These are phyloP conservation scores for Poeciliopsis turrubarensis DNA, from an alignment of 2,113 vertebrate genomes.

Conservation along the genomic window DNA sequence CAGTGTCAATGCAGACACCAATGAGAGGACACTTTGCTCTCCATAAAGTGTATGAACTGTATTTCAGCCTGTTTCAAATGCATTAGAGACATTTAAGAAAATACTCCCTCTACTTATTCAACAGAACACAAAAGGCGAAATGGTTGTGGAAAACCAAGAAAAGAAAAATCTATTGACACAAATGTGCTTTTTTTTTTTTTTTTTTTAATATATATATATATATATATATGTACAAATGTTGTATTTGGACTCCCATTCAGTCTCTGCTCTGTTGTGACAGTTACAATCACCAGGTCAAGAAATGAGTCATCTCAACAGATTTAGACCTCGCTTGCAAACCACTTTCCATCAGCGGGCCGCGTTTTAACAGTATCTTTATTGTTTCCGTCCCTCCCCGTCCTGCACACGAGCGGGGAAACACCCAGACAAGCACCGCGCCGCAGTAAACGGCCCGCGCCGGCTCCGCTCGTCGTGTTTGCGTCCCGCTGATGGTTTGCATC, in stretches of 20 bases:
- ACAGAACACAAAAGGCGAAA: no score
- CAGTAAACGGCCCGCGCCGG: slow-evolving; percentile 10
- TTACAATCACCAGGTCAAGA: neutral
- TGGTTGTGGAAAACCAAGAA: no score
- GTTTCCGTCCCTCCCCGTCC: slow-evolving; percentile 1
- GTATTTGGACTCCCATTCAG: neutral
- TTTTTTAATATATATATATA: no score
- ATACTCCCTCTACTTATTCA: neutral
- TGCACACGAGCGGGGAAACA: slow-evolving; percentile 26
- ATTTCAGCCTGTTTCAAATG: neutral
- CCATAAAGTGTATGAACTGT: neutral
- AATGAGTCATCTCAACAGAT: neutral
- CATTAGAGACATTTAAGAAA: neutral
- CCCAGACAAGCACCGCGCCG: slow-evolving; percentile 36
- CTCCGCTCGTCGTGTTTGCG: slow-evolving; percentile 13
- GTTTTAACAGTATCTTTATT: slow-evolving; percentile 14
- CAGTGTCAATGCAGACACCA: neutral
- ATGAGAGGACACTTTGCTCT: neutral
- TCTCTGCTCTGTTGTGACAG: neutral
- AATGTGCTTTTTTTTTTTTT: neutral
- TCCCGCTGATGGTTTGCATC: slow-evolving; percentile 40
- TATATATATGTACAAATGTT: neutral
- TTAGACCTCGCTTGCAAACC: neutral
- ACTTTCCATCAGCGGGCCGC: neutral
- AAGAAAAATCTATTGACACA: neutral